These are phyloP conservation scores for Brachyhypopomus gauderio DNA, from an alignment of 2,113 vertebrate species.

Conservation along the genomic window DNA sequence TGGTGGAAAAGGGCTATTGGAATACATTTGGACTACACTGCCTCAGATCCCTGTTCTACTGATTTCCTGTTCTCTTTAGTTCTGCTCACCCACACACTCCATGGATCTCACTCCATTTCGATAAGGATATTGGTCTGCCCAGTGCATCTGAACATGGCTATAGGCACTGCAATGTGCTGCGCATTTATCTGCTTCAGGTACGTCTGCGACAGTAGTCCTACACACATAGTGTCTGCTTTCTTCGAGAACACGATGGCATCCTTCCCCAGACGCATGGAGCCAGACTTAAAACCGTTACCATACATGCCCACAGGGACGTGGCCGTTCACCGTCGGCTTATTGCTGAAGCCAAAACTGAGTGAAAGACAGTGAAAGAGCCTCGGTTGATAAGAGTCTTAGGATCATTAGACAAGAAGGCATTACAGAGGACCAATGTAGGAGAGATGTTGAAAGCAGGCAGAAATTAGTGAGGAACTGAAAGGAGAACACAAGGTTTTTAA, in stretches of 20 bases:
- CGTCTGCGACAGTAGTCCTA: constrained; percentile 93
- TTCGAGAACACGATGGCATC: constrained; percentile 94
- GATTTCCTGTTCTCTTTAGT: too few species aligned
- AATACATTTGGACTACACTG: too few species aligned
- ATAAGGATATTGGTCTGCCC: constrained; percentile 58
- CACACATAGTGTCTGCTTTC: constrained; percentile 77
- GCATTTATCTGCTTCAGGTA: constrained; percentile 82
- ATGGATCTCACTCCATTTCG: background rate
- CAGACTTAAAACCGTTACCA: constrained; percentile 97
- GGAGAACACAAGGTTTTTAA: too few species aligned
- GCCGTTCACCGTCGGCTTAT: constrained; percentile 84
- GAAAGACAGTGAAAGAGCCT: constrained; percentile 32
- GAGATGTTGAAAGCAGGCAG: too few species aligned
- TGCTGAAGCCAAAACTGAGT: constrained; percentile 92
- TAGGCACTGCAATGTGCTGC: constrained; percentile 86
- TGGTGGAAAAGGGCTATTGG: too few species aligned
- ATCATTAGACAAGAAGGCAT: too few species aligned
- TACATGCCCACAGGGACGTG: constrained; percentile 88
- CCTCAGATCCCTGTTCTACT: too few species aligned
- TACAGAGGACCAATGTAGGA: too few species aligned
- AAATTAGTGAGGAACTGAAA: too few species aligned
- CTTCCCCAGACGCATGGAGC: constrained; percentile 93
- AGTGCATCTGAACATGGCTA: constrained; percentile 68
- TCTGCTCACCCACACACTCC: too few species aligned
- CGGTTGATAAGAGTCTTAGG: too few species aligned